phyloP scores from a whole-genome alignment of 2,113 vertebrate genomes.

The Apus apus region DNA sequence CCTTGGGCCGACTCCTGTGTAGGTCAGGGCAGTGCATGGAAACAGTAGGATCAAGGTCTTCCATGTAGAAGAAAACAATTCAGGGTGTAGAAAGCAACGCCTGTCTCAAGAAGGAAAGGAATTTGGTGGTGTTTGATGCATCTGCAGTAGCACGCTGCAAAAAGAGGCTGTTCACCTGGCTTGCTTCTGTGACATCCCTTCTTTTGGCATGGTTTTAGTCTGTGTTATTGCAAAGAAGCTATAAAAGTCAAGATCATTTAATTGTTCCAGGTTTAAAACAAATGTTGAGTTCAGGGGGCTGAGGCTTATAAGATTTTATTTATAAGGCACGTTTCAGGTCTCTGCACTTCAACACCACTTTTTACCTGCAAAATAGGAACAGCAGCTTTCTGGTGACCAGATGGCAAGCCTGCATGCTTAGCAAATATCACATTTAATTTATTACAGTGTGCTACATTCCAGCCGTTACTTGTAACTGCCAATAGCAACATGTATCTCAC shows the following conservation, averaged over 20 bases:
- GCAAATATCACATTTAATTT: conserved; percentile 58
- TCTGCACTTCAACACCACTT: conserved; percentile 11
- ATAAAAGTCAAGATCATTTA: conserved; percentile 7
- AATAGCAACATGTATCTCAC: conserved; percentile 53
- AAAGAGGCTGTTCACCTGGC: fast-evolving
- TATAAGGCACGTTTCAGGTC: neutral
- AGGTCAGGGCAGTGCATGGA: neutral
- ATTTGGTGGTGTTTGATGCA: neutral
- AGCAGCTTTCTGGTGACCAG: conserved; percentile 53
- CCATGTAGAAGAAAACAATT: too few relatives aligned
- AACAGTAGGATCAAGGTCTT: neutral
- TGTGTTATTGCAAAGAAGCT: neutral
- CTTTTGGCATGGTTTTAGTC: neutral
- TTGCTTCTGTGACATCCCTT: neutral
- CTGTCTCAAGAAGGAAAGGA: neutral
- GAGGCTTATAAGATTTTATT: conserved; percentile 1
- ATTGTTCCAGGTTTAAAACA: conserved; percentile 19
- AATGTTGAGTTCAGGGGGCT: conserved; percentile 24
- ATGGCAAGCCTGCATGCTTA: conserved; percentile 55
- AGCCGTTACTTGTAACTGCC: conserved; percentile 50
- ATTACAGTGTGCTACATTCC: conserved; percentile 57
- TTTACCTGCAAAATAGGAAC: conserved; percentile 46
- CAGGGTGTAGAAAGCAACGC: neutral
- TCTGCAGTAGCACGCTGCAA: neutral
- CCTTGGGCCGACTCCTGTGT: fast-evolving